Conservation (phyloP, 2,113 vertebrate genomes). For the Anser cygnoides region DNA sequence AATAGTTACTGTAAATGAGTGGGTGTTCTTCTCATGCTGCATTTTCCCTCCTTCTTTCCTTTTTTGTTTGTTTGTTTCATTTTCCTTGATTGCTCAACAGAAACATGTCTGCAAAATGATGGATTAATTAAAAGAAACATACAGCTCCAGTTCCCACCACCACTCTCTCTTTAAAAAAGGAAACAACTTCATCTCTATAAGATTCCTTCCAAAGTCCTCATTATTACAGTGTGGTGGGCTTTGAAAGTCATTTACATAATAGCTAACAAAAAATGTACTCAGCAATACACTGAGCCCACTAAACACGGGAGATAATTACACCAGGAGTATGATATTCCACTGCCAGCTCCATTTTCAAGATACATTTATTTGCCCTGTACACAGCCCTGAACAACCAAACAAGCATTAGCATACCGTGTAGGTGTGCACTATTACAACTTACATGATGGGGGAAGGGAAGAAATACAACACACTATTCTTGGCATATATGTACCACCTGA, state of each 20-base stretch:
- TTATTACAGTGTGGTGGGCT: slow-evolving; percentile 68
- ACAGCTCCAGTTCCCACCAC: not conserved
- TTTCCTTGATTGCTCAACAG: slow-evolving; percentile 65
- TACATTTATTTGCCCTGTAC: slow-evolving; percentile 72
- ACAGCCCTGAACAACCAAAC: slow-evolving; percentile 61
- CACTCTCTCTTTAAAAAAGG: not conserved
- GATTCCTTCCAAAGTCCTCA: slow-evolving; percentile 64
- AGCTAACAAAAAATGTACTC: slow-evolving; percentile 80
- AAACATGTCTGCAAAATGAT: slow-evolving; percentile 52
- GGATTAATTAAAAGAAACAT: slow-evolving; percentile 71
- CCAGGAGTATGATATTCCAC: slow-evolving; percentile 71
- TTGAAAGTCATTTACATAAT: slow-evolving; percentile 80
- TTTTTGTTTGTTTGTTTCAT: slow-evolving; percentile 56
- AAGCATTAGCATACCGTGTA: slow-evolving; percentile 60
- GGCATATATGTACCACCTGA: slow-evolving; percentile 75
- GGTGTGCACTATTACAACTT: slow-evolving; percentile 43
- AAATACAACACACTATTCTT: slow-evolving; percentile 66
- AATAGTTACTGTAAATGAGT: slow-evolving; percentile 49
- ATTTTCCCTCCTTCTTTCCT: not conserved
- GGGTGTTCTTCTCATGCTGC: slow-evolving; percentile 13
- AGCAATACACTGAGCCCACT: slow-evolving; percentile 68
- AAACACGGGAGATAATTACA: slow-evolving; percentile 76
- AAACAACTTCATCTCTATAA: slow-evolving; percentile 19
- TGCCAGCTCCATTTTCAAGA: slow-evolving; percentile 74
- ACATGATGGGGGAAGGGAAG: slow-evolving; percentile 41